A percentile compares a stretch with the other conserved stretches of the same genome.
Evolutionary conservation across 1,140 invertebrate genomes (phyloP).

Genomic region (Neuroterus valhalla): DNA sequence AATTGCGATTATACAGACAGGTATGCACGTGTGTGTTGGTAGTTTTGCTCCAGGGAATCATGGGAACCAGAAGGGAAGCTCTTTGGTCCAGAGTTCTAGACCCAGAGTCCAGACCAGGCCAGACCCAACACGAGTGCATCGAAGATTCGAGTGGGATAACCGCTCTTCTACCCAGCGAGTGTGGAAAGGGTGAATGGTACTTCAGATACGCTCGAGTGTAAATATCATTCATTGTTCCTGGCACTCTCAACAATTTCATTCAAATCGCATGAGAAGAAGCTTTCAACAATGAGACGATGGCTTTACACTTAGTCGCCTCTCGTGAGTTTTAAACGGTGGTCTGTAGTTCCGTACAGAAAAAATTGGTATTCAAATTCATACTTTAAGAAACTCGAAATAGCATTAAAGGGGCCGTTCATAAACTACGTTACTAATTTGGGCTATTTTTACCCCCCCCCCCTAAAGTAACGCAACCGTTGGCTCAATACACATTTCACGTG

Average conservation of each 20-base stretch:
- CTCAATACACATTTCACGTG: too few relatives aligned
- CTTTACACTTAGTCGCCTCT: constrained; percentile 28
- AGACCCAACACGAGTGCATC: constrained; percentile 48
- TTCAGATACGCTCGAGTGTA: constrained; percentile 51
- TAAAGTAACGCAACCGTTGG: too few relatives aligned
- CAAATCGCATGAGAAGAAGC: constrained; percentile 53
- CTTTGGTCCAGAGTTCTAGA: too few relatives aligned
- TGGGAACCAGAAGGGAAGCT: constrained; percentile 53
- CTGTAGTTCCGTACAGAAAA: too few relatives aligned
- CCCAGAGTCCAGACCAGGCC: too few relatives aligned
- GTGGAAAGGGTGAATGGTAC: constrained; percentile 41
- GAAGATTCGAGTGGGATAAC: constrained; percentile 53
- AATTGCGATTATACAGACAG: constrained; percentile 59
- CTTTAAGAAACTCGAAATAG: too few relatives aligned
- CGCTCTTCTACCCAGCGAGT: constrained; percentile 45
- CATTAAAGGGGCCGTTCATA: too few relatives aligned
- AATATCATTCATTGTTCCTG: constrained; percentile 61
- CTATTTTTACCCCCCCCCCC: too few relatives aligned
- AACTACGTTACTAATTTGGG: too few relatives aligned
- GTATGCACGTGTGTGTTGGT: constrained; percentile 54
- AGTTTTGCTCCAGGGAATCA: constrained; percentile 57
- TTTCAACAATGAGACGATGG: constrained; percentile 17
- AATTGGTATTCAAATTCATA: too few relatives aligned
- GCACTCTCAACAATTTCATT: constrained; percentile 54
- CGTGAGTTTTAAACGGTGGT: not conserved